Conservation (phyloP, 2,888 invertebrate species). For the Mactromeris polynyma region DNA sequence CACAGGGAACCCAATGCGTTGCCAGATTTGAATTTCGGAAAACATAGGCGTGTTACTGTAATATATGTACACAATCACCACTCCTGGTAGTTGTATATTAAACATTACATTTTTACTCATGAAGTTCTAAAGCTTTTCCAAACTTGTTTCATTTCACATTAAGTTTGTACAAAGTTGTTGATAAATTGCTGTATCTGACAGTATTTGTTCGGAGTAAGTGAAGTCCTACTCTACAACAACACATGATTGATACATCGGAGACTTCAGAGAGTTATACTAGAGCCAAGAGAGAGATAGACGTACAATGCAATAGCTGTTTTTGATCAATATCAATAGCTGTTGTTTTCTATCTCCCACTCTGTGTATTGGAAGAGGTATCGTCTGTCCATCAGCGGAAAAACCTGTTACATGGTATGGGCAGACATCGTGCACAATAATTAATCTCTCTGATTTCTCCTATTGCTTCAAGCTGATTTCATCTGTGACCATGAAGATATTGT, state of each 20-base stretch:
- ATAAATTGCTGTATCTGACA: background rate
- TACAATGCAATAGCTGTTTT: background rate
- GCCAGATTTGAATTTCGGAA: no score
- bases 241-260: slow-evolving; percentile 1
- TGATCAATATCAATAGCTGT: slow-evolving; percentile 26
- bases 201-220: background rate
- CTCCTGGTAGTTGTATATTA: no score
- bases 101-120: no score
- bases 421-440: background rate
- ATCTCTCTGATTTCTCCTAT: background rate
- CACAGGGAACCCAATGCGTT: no score
- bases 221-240: background rate
- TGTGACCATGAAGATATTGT: background rate
- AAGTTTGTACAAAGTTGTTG: background rate
- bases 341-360: background rate
- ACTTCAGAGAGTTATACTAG: background rate
- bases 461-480: background rate
- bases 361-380: slow-evolving; percentile 1
- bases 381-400: background rate
- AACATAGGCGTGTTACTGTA: no score
- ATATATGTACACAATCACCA: no score
- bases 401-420: slow-evolving; percentile 1
- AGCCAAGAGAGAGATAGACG: slow-evolving; percentile 21
- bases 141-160: background rate
- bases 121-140: no score